phyloP scores from a whole-genome alignment of 2,797 vertebrate species.

The Amblyraja radiata region DNA sequence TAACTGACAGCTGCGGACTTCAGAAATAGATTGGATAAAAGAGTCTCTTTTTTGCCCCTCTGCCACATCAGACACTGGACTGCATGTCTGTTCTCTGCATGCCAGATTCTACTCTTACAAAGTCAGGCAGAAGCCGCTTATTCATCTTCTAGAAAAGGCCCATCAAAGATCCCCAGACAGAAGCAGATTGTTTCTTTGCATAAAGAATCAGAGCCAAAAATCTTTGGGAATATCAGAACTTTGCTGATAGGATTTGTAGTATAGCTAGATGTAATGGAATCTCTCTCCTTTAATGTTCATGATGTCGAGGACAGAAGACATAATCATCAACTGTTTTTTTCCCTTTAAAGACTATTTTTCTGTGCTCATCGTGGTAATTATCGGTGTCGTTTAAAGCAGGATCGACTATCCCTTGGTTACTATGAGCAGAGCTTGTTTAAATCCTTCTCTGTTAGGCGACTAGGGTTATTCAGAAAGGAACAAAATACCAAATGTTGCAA shows the following conservation, averaged over 20 bases:
- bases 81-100: slow-evolving; percentile 43
- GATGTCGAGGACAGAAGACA: slow-evolving; percentile 38
- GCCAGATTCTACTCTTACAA: slow-evolving; percentile 37
- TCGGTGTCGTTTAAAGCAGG: slow-evolving; percentile 26
- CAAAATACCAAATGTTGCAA: neutral
- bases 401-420: neutral
- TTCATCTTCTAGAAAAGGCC: slow-evolving; percentile 44
- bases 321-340: slow-evolving; percentile 37
- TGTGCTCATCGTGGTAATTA: slow-evolving; percentile 32
- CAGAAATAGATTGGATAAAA: slow-evolving; percentile 44
- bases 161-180: slow-evolving; percentile 43
- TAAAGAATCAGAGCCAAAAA: slow-evolving; percentile 37
- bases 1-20: slow-evolving; percentile 46
- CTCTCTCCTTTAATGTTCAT: slow-evolving; percentile 32
- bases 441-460: neutral
- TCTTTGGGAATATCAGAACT: slow-evolving; percentile 39
- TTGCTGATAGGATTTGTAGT: slow-evolving; percentile 36
- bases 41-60: slow-evolving; percentile 25
- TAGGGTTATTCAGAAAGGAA: slow-evolving; percentile 9
- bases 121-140: slow-evolving; percentile 43
- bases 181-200: slow-evolving; percentile 40
- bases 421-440: neutral
- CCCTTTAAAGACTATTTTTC: slow-evolving; percentile 21
- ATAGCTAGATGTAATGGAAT: slow-evolving; percentile 38
- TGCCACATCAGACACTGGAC: slow-evolving; percentile 46